phyloP scores from a whole-genome alignment of 1,140 invertebrate species.

The Anthonomus grandis region DNA sequence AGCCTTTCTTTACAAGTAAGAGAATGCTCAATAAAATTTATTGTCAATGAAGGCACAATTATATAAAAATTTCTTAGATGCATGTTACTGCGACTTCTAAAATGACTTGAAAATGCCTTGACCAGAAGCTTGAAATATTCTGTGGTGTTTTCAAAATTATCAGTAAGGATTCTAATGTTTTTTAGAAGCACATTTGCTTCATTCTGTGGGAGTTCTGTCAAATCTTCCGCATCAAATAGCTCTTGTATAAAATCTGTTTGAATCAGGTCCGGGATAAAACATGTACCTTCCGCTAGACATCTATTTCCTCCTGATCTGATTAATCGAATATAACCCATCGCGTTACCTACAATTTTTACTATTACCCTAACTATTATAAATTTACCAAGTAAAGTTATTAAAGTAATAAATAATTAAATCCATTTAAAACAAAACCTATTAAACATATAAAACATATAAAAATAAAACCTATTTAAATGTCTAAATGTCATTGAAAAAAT shows the following conservation, averaged over 20 bases:
- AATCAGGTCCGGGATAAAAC: conserved; percentile 85
- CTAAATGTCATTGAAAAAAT: too few species aligned
- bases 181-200: conserved; percentile 72
- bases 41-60: conserved; percentile 88
- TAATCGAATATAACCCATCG: conserved; percentile 93
- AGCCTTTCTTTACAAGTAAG: conserved; percentile 91
- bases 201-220: conserved; percentile 60
- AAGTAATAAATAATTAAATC: too few species aligned
- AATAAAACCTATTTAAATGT: too few species aligned
- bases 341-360: conserved; percentile 66
- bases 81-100: conserved; percentile 80
- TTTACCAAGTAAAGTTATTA: too few species aligned
- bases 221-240: conserved; percentile 67
- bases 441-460: too few species aligned
- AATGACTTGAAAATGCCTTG: conserved; percentile 87
- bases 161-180: conserved; percentile 73
- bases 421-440: too few species aligned
- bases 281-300: conserved; percentile 85
- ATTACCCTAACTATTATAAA: too few species aligned
- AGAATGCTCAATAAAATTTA: conserved; percentile 94
- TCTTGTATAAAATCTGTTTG: conserved; percentile 52
- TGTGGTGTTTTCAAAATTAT: conserved; percentile 88
- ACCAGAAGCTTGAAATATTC: conserved; percentile 95
- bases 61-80: conserved; percentile 93
- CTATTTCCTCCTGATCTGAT: conserved; percentile 91